Percentiles rank a stretch among this genome's conserved stretches.
phyloP scores from a whole-genome alignment of 35 echinoderm and acorn worm species.

The Heliocidaris tuberculata region DNA sequence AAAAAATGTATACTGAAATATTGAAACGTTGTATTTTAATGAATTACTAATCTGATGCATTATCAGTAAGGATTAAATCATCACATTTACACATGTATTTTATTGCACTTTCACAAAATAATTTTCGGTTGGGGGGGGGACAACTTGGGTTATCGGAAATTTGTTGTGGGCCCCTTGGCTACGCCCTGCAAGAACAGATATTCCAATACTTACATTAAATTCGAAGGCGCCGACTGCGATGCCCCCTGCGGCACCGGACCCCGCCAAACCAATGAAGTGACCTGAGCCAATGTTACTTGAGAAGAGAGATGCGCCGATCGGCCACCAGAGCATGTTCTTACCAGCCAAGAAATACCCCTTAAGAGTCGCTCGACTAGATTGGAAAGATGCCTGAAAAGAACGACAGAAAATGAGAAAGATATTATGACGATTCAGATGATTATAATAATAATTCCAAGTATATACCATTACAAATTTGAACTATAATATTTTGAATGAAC shows the following conservation, averaged over 20 bases:
- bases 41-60: too few species aligned
- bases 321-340: slow-evolving; percentile 88
- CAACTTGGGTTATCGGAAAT: background rate
- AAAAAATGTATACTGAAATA: too few species aligned
- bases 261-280: slow-evolving; percentile 89
- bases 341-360: slow-evolving; percentile 94
- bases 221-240: slow-evolving; percentile 88
- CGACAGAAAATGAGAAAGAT: too few species aligned
- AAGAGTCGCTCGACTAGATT: slow-evolving; percentile 67
- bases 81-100: too few species aligned
- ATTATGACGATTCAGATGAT: too few species aligned
- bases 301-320: slow-evolving; percentile 86
- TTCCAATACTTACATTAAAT: slow-evolving; percentile 71
- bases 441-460: too few species aligned
- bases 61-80: too few species aligned
- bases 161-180: background rate
- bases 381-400: slow-evolving; percentile 72
- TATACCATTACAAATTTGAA: too few species aligned
- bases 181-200: background rate
- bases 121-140: background rate
- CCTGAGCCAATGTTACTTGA: slow-evolving; percentile 92
- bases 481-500: too few species aligned
- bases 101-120: background rate
- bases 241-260: slow-evolving; percentile 80
- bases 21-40: too few species aligned